These are phyloP conservation scores for Sussaba pulchella DNA, from an alignment of 2,888 invertebrate genomes.

Conservation along the genomic window DNA sequence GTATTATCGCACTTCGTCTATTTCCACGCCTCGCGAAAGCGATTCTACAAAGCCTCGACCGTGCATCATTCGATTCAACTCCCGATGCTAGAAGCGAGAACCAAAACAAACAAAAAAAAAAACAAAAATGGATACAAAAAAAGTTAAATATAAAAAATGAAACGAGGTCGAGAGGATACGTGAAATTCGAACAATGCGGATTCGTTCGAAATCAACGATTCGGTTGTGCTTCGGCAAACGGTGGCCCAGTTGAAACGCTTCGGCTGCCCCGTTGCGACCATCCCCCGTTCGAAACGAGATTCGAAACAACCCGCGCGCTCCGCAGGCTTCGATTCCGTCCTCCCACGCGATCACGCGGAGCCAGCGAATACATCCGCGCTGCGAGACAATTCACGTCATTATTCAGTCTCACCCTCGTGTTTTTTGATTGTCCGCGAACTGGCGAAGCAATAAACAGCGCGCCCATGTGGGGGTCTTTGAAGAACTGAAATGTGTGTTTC, in stretches of 20 bases:
- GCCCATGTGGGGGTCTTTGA: background rate
- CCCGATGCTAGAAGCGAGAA: background rate
- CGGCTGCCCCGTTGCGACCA: conserved; percentile 55
- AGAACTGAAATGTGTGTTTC: background rate
- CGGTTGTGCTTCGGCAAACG: conserved; percentile 45
- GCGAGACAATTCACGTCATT: conserved; percentile 60
- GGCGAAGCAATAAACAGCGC: conserved; percentile 22
- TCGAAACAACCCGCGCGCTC: background rate
- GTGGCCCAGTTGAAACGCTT: conserved; percentile 54
- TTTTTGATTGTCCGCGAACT: conserved; percentile 22
- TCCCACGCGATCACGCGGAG: conserved; percentile 14
- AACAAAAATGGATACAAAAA: conserved; percentile 12
- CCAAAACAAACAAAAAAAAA: conserved; percentile 31
- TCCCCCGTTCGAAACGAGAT: conserved; percentile 28
- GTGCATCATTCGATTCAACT: too few relatives aligned
- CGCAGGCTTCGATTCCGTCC: conserved; percentile 25
- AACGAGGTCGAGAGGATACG: conserved; percentile 67
- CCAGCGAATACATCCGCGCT: conserved; percentile 3
- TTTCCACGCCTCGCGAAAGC: too few relatives aligned
- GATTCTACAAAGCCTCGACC: too few relatives aligned
- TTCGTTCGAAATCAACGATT: conserved; percentile 67
- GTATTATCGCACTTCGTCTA: too few relatives aligned
- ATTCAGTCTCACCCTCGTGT: conserved; percentile 45
- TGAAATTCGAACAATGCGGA: conserved; percentile 70
- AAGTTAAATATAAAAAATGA: conserved; percentile 21